Percentiles rank a stretch among this genome's conserved stretches.
Conservation (phyloP, 2,797 vertebrate species). For the Parauchenoglanis punctatus region DNA sequence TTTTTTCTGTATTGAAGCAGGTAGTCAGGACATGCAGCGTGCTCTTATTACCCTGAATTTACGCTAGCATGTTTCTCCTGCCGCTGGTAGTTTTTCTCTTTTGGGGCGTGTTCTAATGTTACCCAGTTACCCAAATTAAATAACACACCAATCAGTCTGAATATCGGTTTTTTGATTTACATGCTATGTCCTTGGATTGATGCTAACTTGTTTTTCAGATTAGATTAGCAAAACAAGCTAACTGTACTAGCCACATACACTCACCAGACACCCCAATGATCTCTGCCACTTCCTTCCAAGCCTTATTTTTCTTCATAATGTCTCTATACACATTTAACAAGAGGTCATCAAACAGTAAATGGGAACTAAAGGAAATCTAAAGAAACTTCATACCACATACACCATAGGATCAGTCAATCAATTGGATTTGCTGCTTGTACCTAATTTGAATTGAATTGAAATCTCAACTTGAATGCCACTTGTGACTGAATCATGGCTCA, state of each 20-base stretch:
- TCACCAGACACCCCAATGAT: neutral
- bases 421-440: neutral
- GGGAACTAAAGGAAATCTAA: neutral
- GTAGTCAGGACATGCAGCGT: neutral
- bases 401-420: neutral
- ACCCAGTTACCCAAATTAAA: too few relatives aligned
- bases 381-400: neutral
- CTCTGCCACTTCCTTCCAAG: neutral
- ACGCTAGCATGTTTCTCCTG: neutral
- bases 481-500: neutral
- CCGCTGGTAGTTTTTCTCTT: too few relatives aligned
- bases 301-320: neutral
- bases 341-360: neutral
- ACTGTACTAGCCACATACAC: neutral
- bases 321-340: neutral
- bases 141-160: too few relatives aligned
- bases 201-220: neutral
- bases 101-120: too few relatives aligned
- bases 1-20: neutral
- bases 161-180: neutral
- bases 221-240: neutral
- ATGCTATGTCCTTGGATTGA: neutral
- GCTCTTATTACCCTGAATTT: neutral
- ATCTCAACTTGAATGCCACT: neutral
- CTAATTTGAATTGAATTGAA: neutral